phyloP scores from a whole-genome alignment of 2,888 invertebrate species.

The Dolichomitus sp. region DNA sequence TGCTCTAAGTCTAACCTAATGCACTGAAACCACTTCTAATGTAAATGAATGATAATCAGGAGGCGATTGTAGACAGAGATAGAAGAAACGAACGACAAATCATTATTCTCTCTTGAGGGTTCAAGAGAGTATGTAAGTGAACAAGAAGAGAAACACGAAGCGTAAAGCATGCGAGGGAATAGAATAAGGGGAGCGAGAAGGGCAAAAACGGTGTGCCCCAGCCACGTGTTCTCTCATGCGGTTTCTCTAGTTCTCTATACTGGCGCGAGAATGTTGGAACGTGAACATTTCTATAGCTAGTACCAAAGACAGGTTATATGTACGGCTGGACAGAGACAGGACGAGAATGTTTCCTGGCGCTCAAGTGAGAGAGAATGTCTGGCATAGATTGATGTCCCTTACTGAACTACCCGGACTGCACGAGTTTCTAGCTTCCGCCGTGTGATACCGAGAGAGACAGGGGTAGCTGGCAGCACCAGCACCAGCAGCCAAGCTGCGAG shows the following conservation, averaged over 20 bases:
- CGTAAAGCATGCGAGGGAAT: constrained; percentile 17
- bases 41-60: constrained; percentile 25
- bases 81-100: constrained; percentile 31
- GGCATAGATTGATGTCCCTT: constrained; percentile 76
- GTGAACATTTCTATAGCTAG: constrained; percentile 48
- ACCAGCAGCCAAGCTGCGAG: constrained; percentile 27
- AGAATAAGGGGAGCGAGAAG: constrained; percentile 33
- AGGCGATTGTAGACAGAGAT: neutral
- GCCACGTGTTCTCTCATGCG: constrained; percentile 43
- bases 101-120: constrained; percentile 27
- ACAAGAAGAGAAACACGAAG: constrained; percentile 48
- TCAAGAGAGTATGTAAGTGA: constrained; percentile 49
- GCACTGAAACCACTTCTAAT: neutral
- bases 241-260: constrained; percentile 28
- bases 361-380: constrained; percentile 60
- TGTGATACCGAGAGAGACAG: constrained; percentile 40
- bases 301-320: constrained; percentile 35
- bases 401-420: constrained; percentile 42
- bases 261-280: constrained; percentile 32
- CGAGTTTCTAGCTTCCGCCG: constrained; percentile 70
- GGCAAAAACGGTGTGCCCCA: constrained; percentile 53
- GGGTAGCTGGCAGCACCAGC: constrained; percentile 25
- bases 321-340: constrained; percentile 51
- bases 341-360: constrained; percentile 46
- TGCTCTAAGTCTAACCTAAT: constrained; percentile 1